Evolutionary conservation across 2,888 invertebrate genomes (phyloP), one percentile per base, ranked within the genome.

Genomic region (Agonopterix arenella): DNA sequence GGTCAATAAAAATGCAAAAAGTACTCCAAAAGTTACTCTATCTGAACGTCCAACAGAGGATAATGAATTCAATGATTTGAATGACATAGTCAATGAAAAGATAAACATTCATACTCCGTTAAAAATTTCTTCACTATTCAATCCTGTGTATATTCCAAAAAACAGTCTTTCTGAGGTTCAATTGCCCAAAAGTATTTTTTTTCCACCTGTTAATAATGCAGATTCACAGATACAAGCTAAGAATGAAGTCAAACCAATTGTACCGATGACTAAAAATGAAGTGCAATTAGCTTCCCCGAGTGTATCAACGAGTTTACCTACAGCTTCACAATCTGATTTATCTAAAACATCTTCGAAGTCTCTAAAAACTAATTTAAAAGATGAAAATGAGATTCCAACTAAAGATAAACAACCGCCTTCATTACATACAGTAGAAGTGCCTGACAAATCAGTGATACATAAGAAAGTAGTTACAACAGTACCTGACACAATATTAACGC

Each of bases 71-170:
- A 28, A 28, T 28, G 28, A 28, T 28, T 28, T 28, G 1, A 28
- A 28, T 28, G 28, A 28, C 5, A 18, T 18, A 2, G 2, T 18
- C 1, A 18, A 18, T 11, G 58, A 52, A 54, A 64, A 55, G 43
- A 60, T 52, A 50, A 52, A 60, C 53, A 58, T 73, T 44, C 65
- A 78, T 51, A 77, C 68, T 3, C 84, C 86, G 7, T 60, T 85
- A 56, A 84, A 72, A 67, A 80, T 86, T 65, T 86, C 86, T 8
- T 78, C 84, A 1, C 61, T 86, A 44, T 61, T 86, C 48, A 80
- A 80, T 61, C 79, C 79, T 44, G 68, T 74, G 50, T 76, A 76
- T 54, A 49, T 75, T 54, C 73, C 77, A 43, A 43, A 43, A 55
- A 48, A 38, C 18, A 47, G 36, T 13, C 7, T 28, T 41, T 16